A percentile compares a stretch with the other conserved stretches of the same genome.
phyloP scores from a whole-genome alignment of 2,113 vertebrate species.

The Excalfactoria chinensis region DNA sequence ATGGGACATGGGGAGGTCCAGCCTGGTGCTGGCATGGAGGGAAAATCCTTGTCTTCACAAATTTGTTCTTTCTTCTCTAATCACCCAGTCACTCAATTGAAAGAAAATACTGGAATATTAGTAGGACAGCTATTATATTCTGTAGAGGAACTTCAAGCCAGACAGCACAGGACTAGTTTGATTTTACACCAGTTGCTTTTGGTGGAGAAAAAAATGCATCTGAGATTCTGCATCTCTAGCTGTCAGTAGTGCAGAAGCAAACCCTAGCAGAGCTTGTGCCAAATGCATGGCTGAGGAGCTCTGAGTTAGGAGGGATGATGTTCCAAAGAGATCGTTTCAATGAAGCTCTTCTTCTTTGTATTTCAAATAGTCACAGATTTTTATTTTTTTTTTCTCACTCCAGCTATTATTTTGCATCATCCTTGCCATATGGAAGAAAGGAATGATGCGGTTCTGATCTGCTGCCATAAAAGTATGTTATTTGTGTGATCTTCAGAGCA shows the following conservation, averaged over 20 bases:
- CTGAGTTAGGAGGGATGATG: not conserved
- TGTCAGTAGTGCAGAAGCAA: not conserved
- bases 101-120: not conserved
- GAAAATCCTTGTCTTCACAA: not conserved
- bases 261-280: not conserved
- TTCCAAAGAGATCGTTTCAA: not conserved
- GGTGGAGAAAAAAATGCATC: not conserved
- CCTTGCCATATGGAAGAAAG: conserved; percentile 13
- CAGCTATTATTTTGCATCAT: conserved; percentile 25
- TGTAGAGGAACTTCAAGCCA: not conserved
- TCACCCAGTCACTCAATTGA: not conserved
- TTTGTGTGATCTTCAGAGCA: conserved; percentile 15
- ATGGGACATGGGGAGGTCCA: not conserved
- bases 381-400: not conserved
- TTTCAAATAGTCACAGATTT: not conserved
- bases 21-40: fast-evolving
- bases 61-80: not conserved
- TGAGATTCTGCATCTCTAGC: not conserved
- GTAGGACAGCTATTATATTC: not conserved
- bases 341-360: not conserved
- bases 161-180: not conserved
- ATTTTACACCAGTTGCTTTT: not conserved
- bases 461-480: conserved; percentile 19
- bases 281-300: not conserved
- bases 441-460: not conserved